Evolutionary conservation across 2,888 invertebrate species (phyloP).

Genomic region (Drosophila paramelanica): DNA sequence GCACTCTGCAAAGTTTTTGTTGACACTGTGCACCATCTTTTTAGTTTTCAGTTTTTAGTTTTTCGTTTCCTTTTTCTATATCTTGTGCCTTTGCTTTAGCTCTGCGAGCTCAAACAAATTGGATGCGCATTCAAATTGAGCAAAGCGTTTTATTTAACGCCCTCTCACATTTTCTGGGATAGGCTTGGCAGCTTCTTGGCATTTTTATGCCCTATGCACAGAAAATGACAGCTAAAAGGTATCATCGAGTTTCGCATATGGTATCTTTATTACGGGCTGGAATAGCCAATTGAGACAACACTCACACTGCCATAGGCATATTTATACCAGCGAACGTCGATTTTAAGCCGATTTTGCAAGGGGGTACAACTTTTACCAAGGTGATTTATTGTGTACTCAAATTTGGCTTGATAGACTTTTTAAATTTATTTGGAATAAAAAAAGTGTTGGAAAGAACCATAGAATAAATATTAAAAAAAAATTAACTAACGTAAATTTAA

Average conservation of each 20-base stretch:
- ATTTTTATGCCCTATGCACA: conserved; percentile 3
- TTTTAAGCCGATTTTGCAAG: background rate
- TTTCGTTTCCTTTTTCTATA: conserved; percentile 25
- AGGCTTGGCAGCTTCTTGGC: conserved; percentile 46
- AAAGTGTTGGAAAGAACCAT: too few relatives aligned
- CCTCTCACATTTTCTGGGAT: conserved; percentile 8
- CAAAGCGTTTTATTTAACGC: conserved; percentile 57
- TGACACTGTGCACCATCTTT: conserved; percentile 68
- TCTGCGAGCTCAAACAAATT: conserved; percentile 62
- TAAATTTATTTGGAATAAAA: too few relatives aligned
- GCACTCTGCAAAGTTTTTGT: conserved; percentile 51
- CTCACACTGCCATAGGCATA: too few relatives aligned
- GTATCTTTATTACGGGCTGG: background rate
- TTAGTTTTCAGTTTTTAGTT: conserved; percentile 54
- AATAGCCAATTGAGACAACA: background rate
- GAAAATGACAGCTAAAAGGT: background rate
- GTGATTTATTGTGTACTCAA: background rate
- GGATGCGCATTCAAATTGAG: conserved; percentile 76
- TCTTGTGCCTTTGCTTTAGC: conserved; percentile 9
- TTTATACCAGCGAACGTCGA: too few relatives aligned
- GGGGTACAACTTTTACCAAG: background rate
- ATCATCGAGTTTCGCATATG: background rate
- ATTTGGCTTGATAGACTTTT: too few relatives aligned
- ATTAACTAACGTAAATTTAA: too few relatives aligned
- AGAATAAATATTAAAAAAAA: too few relatives aligned